Evolutionary conservation across 1,140 invertebrate genomes (phyloP).

Genomic region (Melitaea cinxia): DNA sequence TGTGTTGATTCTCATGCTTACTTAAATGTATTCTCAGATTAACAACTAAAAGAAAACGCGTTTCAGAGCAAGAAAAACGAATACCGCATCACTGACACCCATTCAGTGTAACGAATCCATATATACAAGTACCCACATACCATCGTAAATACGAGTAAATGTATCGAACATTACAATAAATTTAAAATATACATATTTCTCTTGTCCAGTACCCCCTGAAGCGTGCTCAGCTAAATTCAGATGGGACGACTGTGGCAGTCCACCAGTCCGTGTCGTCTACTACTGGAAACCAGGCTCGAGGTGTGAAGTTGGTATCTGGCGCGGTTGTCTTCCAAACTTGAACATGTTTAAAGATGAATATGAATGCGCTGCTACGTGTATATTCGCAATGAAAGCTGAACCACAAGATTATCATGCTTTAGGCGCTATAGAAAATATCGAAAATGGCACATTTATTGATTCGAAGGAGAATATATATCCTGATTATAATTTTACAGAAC

Average conservation of each 20-base stretch:
- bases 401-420: constrained; percentile 46
- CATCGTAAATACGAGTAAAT: too few relatives aligned
- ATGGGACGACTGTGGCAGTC: constrained; percentile 64
- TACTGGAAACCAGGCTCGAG: constrained; percentile 70
- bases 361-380: constrained; percentile 67
- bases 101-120: too few relatives aligned
- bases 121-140: too few relatives aligned
- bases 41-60: too few relatives aligned
- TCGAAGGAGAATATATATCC: neutral
- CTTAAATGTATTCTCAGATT: too few relatives aligned
- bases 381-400: constrained; percentile 52
- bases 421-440: constrained; percentile 12
- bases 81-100: too few relatives aligned
- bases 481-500: too few relatives aligned
- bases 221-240: constrained; percentile 60
- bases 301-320: constrained; percentile 68
- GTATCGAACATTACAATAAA: neutral
- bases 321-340: constrained; percentile 65
- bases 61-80: too few relatives aligned
- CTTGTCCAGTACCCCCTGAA: constrained; percentile 59
- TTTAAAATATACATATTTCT: neutral
- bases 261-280: constrained; percentile 57
- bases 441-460: constrained; percentile 3
- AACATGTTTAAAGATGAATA: constrained; percentile 74
- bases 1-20: too few relatives aligned